Percentiles rank a stretch among this genome's conserved stretches.
phyloP scores from a whole-genome alignment of 2,113 vertebrate species.

The Ardeotis arabs region DNA sequence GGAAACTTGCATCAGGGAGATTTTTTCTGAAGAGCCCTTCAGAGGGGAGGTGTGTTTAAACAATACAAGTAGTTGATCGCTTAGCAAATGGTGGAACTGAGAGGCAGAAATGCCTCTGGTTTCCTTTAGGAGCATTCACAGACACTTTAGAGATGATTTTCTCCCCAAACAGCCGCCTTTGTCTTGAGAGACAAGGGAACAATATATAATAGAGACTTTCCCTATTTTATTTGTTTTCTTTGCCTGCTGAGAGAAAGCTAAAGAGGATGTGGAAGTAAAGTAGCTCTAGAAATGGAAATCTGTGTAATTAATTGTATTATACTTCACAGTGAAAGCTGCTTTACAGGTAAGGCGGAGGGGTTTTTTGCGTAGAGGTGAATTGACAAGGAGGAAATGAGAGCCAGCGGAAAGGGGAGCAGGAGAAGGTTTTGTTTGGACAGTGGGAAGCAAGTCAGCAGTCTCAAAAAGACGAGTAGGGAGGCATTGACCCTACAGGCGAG shows the following conservation, averaged over 20 bases:
- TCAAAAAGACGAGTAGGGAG: not conserved
- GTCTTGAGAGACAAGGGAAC: not conserved
- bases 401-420: not conserved
- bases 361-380: not conserved
- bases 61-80: not conserved
- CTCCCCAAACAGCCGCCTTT: not conserved
- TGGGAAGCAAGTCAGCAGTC: not conserved
- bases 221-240: not conserved
- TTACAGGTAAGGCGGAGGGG: not conserved
- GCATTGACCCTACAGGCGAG: rapidly evolving
- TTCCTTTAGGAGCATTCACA: not conserved
- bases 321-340: not conserved
- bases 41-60: not conserved
- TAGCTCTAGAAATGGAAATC: not conserved
- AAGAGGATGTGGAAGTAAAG: not conserved
- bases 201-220: not conserved
- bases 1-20: not conserved
- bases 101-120: not conserved
- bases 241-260: not conserved
- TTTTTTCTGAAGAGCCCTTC: not conserved
- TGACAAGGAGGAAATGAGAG: not conserved
- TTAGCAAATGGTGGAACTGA: not conserved
- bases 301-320: not conserved
- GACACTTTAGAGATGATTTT: not conserved
- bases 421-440: not conserved